Conservation (phyloP, 2,888 invertebrate species). For the Stenoptilia bipunctidactyla region DNA sequence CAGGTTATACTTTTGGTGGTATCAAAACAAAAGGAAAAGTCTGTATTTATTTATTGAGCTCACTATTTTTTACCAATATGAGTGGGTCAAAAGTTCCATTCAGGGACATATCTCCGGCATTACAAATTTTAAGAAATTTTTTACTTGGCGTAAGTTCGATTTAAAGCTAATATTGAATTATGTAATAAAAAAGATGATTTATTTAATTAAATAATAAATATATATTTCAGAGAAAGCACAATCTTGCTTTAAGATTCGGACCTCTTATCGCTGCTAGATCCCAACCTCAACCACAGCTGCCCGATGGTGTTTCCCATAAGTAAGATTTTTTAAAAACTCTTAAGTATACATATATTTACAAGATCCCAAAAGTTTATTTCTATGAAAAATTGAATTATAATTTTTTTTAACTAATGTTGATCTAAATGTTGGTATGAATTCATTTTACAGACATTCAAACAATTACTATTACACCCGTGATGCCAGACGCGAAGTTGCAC, state of each 20-base stretch:
- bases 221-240: conserved; percentile 69
- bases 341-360: background rate
- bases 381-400: background rate
- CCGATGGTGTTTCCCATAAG: conserved; percentile 84
- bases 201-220: conserved; percentile 10
- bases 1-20: no score
- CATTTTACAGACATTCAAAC: conserved; percentile 67
- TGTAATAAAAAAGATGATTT: conserved; percentile 22
- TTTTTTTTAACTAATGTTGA: background rate
- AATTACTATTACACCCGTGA: conserved; percentile 91
- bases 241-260: conserved; percentile 75
- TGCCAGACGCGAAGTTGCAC: conserved; percentile 81
- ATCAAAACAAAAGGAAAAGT: no score
- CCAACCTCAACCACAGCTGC: conserved; percentile 85
- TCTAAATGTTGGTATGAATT: background rate
- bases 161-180: conserved; percentile 21
- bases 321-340: conserved; percentile 19
- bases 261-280: conserved; percentile 78
- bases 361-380: conserved; percentile 2
- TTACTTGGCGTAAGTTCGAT: conserved; percentile 73
- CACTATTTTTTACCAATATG: conserved; percentile 22
- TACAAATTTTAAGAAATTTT: conserved; percentile 74
- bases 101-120: conserved; percentile 75
- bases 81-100: conserved; percentile 54
- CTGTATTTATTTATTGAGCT: no score